Percentiles rank a stretch among this genome's conserved stretches.
Evolutionary conservation across 1,140 invertebrate genomes (phyloP).

Genomic region (Paraescarpia echinospica): DNA sequence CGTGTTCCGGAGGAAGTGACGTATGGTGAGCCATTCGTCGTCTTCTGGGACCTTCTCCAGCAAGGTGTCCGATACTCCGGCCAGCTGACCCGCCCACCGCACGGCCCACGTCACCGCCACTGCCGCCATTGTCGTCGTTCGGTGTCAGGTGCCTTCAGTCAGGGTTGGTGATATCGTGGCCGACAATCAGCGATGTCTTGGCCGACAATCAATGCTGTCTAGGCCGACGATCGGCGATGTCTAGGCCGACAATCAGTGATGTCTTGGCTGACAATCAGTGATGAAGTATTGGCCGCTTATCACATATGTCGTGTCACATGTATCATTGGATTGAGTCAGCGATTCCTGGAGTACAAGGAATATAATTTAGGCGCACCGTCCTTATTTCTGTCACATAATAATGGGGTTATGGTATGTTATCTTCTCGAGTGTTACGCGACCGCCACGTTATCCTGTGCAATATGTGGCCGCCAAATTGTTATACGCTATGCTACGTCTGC

Average conservation of each 20-base stretch:
- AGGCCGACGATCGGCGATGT: not conserved
- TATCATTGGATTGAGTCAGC: too few species aligned
- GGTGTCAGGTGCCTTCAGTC: not conserved
- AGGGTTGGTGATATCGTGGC: not conserved
- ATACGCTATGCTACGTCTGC: too few species aligned
- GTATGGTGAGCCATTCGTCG: constrained; percentile 9
- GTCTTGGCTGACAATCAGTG: not conserved
- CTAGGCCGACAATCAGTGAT: not conserved
- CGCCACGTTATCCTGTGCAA: too few species aligned
- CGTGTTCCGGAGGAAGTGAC: not conserved
- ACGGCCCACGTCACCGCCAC: not conserved
- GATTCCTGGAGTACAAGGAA: too few species aligned
- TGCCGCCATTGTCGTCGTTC: not conserved
- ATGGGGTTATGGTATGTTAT: too few species aligned
- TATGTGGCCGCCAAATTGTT: too few species aligned
- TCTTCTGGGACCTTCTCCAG: not conserved
- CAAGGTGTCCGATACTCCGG: not conserved
- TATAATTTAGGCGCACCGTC: too few species aligned
- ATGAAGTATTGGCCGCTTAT: not conserved
- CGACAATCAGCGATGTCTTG: not conserved
- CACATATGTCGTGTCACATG: too few species aligned
- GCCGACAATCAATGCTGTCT: not conserved
- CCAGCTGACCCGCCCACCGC: constrained; percentile 2
- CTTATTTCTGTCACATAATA: too few species aligned
- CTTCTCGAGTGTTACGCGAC: too few species aligned